phyloP scores from a whole-genome alignment of 2,797 vertebrate species.

The Acanthornis magna region DNA sequence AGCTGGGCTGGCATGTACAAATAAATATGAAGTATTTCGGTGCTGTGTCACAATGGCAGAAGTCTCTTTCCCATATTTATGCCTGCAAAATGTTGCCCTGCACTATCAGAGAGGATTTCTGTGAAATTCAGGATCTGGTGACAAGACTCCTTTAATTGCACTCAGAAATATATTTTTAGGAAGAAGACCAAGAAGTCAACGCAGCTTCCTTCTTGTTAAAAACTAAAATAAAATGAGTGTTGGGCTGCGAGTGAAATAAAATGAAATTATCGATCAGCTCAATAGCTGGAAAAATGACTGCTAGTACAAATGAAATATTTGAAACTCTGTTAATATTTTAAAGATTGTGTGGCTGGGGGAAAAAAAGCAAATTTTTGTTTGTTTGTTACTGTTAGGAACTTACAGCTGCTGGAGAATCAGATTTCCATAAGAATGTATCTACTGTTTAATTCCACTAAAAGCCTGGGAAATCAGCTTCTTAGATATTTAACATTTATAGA shows the following conservation, averaged over 20 bases:
- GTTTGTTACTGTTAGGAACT: constrained; percentile 13
- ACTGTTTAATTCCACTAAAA: neutral
- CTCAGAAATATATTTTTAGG: constrained; percentile 50
- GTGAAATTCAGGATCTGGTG: constrained; percentile 5
- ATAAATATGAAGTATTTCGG: constrained; percentile 13
- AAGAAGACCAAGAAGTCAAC: constrained; percentile 20
- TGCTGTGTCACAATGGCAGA: constrained; percentile 22
- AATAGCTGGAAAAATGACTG: constrained; percentile 49
- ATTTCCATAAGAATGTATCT: constrained; percentile 27
- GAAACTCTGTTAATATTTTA: constrained; percentile 23
- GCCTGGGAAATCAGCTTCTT: constrained; percentile 9
- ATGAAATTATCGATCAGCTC: constrained; percentile 17
- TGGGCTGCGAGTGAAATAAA: neutral
- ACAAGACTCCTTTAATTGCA: constrained; percentile 33
- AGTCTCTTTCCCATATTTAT: constrained; percentile 17
- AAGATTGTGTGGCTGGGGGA: neutral
- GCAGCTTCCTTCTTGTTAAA: constrained; percentile 29
- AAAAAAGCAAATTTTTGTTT: neutral
- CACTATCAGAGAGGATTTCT: constrained; percentile 22
- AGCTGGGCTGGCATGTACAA: neutral
- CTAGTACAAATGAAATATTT: neutral
- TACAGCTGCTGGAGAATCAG: neutral
- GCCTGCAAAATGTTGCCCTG: neutral
- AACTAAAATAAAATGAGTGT: constrained; percentile 22
- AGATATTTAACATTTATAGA: constrained; percentile 12